phyloP scores from a whole-genome alignment of 2,113 vertebrate genomes.

The Crotalus horridus region DNA sequence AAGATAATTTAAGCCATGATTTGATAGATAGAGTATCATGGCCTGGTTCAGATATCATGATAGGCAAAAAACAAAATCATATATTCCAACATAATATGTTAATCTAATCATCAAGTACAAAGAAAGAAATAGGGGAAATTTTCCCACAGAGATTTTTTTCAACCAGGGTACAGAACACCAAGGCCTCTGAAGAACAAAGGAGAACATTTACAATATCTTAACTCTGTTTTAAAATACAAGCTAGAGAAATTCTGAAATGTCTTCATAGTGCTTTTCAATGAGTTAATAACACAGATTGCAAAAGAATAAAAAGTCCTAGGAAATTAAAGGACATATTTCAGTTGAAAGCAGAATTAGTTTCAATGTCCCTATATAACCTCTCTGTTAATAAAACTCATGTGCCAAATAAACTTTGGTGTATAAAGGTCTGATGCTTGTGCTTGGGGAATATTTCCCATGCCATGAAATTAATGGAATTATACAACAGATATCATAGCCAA shows the following conservation, averaged over 20 bases:
- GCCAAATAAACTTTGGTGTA: not conserved
- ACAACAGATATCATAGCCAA: not conserved
- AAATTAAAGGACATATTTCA: not conserved
- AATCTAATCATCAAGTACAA: not conserved
- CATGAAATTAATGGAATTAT: conserved; percentile 15
- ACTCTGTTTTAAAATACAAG: not conserved
- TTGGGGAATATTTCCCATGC: not conserved
- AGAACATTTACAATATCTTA: not conserved
- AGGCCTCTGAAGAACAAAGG: not conserved
- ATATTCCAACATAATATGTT: not conserved
- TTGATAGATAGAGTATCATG: not conserved
- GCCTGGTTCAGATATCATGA: not conserved
- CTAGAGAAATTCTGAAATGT: not conserved
- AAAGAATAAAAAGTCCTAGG: not conserved
- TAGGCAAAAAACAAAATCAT: not conserved
- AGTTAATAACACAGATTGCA: not conserved
- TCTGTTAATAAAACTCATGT: not conserved
- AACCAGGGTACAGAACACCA: not conserved
- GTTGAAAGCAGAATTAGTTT: not conserved
- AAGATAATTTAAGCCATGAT: not conserved
- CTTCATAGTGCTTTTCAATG: not conserved
- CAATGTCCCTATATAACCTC: not conserved
- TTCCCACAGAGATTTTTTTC: not conserved
- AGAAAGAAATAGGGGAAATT: not conserved
- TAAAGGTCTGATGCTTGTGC: not conserved